These are phyloP conservation scores for Molanna angustata DNA, from an alignment of 2,888 invertebrate genomes.

Conservation along the genomic window DNA sequence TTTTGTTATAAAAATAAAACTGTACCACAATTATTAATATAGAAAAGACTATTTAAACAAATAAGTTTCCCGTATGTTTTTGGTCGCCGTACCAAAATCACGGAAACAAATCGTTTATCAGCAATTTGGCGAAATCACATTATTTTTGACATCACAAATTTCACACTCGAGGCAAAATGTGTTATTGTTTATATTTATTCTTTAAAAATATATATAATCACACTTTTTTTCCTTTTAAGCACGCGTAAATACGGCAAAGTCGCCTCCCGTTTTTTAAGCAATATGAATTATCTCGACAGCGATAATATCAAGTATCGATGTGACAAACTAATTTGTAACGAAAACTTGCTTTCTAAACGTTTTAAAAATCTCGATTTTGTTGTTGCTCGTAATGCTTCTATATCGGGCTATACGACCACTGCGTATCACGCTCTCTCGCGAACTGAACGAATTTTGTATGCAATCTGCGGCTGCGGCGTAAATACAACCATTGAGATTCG, in stretches of 20 bases:
- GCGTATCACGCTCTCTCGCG: conserved; percentile 59
- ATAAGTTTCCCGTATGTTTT: conserved; percentile 24
- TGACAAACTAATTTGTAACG: too few species aligned
- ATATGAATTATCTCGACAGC: too few species aligned
- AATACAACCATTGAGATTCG: conserved; percentile 34
- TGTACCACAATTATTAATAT: conserved; percentile 10
- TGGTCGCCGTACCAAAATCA: conserved; percentile 23
- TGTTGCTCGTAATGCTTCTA: conserved; percentile 12
- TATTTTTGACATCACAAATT: conserved; percentile 17
- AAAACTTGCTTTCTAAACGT: conserved; percentile 21
- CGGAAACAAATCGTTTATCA: conserved; percentile 24
- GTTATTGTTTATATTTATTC: conserved; percentile 10
- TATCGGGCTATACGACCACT: conserved; percentile 47
- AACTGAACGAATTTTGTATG: conserved; percentile 42
- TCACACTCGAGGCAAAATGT: conserved; percentile 25
- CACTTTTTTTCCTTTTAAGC: conserved; percentile 16
- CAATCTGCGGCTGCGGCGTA: conserved; percentile 15
- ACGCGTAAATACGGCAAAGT: conserved; percentile 22
- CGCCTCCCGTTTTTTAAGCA: too few species aligned
- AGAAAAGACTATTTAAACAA: conserved; percentile 16
- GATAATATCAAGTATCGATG: too few species aligned
- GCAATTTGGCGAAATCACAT: conserved; percentile 21
- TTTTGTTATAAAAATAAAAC: too few species aligned
- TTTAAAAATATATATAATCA: conserved; percentile 10
- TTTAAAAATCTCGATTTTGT: conserved; percentile 17